Percentiles rank a stretch among this genome's conserved stretches.
phyloP scores from a whole-genome alignment of 2,888 invertebrate species.

The Craniophora ligustri region DNA sequence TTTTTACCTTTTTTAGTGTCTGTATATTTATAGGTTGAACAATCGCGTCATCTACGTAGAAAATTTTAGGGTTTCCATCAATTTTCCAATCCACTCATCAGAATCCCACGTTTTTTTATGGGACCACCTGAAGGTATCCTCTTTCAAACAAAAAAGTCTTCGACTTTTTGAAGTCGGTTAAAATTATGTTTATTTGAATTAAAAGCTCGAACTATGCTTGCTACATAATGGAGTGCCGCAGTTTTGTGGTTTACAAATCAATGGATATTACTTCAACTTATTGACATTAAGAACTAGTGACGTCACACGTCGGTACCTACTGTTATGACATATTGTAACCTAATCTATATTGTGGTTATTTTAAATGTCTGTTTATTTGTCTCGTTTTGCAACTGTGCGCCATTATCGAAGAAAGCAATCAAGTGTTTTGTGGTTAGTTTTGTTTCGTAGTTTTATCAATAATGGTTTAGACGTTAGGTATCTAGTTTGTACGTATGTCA shows the following conservation, averaged over 20 bases:
- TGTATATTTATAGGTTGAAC: too few species aligned
- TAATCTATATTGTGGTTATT: slow-evolving; percentile 3
- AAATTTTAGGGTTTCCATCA: too few species aligned
- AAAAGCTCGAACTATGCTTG: too few species aligned
- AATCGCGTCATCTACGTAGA: too few species aligned
- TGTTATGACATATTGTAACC: not conserved
- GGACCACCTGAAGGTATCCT: too few species aligned
- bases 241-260: slow-evolving; percentile 11
- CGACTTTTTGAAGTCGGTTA: too few species aligned
- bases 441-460: too few species aligned
- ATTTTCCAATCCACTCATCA: too few species aligned
- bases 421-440: not conserved
- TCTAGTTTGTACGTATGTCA: not conserved
- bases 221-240: not conserved
- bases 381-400: not conserved
- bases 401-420: not conserved
- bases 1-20: too few species aligned
- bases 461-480: not conserved
- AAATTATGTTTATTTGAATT: too few species aligned
- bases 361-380: not conserved
- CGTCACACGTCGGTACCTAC: not conserved
- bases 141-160: too few species aligned
- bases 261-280: slow-evolving; percentile 2
- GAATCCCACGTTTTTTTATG: too few species aligned
- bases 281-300: not conserved